These are phyloP conservation scores for Limnothrissa miodon DNA, from an alignment of 2,113 vertebrate genomes.

Conservation along the genomic window DNA sequence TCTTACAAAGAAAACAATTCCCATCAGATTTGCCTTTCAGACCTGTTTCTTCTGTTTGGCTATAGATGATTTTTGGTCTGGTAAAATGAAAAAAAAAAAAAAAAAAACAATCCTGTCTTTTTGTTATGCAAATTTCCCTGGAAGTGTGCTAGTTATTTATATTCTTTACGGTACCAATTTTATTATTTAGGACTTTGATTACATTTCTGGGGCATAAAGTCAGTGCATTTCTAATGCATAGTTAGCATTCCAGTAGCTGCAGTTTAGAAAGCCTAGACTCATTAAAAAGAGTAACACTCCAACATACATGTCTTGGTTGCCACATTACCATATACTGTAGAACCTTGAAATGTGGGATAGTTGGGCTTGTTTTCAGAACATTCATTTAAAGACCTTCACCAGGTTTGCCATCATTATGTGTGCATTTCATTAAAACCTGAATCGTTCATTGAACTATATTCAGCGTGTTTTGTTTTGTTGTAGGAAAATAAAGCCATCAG, in stretches of 20 bases:
- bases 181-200: slow-evolving; percentile 38
- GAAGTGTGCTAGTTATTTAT: slow-evolving; percentile 55
- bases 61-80: slow-evolving; percentile 51
- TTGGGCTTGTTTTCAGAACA: slow-evolving; percentile 10
- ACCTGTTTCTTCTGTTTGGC: slow-evolving; percentile 52
- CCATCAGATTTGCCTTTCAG: slow-evolving; percentile 52
- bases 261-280: neutral
- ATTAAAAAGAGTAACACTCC: neutral
- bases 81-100: slow-evolving; percentile 50
- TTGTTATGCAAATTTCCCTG: slow-evolving; percentile 57
- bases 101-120: slow-evolving; percentile 47
- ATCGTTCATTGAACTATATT: neutral
- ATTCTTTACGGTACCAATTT: slow-evolving; percentile 42
- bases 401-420: neutral
- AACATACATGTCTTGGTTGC: neutral
- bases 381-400: neutral
- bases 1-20: slow-evolving; percentile 50
- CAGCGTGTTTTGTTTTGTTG: neutral
- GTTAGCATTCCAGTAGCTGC: neutral
- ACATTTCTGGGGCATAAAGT: slow-evolving; percentile 38
- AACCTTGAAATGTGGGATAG: slow-evolving; percentile 3
- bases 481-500: neutral
- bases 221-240: slow-evolving; percentile 30
- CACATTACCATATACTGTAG: neutral
- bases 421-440: neutral